Percentiles rank a stretch among this genome's conserved stretches.
Conservation (phyloP, 1,140 invertebrate genomes). For the Anadara kagoshimensis region DNA sequence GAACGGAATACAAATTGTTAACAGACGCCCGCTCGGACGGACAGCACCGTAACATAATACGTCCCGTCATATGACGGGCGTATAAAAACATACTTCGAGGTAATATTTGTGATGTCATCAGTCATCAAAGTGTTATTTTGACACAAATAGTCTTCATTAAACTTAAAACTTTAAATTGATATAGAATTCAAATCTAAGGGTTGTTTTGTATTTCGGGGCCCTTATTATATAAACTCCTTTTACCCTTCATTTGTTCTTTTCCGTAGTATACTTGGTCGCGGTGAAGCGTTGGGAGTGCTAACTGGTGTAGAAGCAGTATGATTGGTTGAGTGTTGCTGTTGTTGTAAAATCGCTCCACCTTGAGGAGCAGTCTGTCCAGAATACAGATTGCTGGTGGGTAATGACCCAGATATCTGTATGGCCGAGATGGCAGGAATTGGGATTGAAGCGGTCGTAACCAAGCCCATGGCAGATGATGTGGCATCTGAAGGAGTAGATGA, state of each 20-base stretch:
- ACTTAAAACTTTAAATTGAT: no score
- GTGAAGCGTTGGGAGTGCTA: conserved; percentile 79
- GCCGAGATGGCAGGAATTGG: conserved; percentile 28
- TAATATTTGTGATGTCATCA: no score
- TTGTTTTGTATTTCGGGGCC: neutral
- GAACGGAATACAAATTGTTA: no score
- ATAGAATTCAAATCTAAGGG: no score
- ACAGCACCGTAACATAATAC: no score
- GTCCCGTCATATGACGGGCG: no score
- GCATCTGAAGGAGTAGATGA: conserved; percentile 12
- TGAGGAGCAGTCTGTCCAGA: conserved; percentile 4
- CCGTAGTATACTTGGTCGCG: conserved; percentile 81
- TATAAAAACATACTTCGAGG: no score
- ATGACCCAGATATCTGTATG: conserved; percentile 19
- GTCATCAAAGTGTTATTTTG: no score
- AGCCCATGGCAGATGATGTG: conserved; percentile 2
- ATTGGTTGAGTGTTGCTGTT: conserved; percentile 18
- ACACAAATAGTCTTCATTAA: no score
- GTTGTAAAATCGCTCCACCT: conserved; percentile 5
- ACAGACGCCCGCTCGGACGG: no score
- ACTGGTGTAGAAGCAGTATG: conserved; percentile 24
- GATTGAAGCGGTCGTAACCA: conserved; percentile 25
- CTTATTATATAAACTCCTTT: neutral
- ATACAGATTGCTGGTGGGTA: conserved; percentile 23
- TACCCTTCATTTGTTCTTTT: conserved; percentile 80